phyloP scores from a whole-genome alignment of 2,888 invertebrate species.

The Cheilosia impressa region DNA sequence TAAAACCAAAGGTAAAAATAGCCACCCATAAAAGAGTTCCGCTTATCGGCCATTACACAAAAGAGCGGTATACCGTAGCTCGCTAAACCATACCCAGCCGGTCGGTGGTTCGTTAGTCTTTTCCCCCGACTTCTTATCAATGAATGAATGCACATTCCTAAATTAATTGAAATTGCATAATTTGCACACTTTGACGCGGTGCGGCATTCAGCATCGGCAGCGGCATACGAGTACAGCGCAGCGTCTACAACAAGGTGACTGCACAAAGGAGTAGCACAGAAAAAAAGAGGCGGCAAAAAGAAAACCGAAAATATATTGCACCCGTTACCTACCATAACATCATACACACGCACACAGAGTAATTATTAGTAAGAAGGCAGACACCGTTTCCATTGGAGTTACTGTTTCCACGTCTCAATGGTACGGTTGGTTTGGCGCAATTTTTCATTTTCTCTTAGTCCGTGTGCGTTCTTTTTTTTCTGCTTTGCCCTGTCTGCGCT shows the following conservation, averaged over 20 bases:
- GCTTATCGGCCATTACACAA: slow-evolving; percentile 18
- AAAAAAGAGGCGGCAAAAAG: slow-evolving; percentile 44
- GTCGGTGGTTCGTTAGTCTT: slow-evolving; percentile 56
- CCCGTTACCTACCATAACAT: slow-evolving; percentile 74
- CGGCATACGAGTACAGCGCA: too few relatives aligned
- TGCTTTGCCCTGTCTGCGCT: slow-evolving; percentile 32
- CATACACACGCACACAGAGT: slow-evolving; percentile 48
- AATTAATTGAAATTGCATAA: slow-evolving; percentile 72
- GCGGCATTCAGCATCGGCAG: not conserved
- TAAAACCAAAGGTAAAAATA: slow-evolving; percentile 29
- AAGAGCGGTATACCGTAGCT: not conserved
- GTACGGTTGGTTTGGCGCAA: slow-evolving; percentile 58
- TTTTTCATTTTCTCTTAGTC: slow-evolving; percentile 58
- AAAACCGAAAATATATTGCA: slow-evolving; percentile 62
- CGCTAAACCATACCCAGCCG: slow-evolving; percentile 8
- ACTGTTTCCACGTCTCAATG: slow-evolving; percentile 71
- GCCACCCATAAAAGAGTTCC: slow-evolving; percentile 16
- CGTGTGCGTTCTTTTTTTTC: slow-evolving; percentile 15
- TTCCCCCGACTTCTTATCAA: slow-evolving; percentile 58
- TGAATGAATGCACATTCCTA: slow-evolving; percentile 63
- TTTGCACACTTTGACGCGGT: slow-evolving; percentile 25
- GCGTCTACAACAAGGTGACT: slow-evolving; percentile 14
- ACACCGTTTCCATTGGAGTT: slow-evolving; percentile 68
- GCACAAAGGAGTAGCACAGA: slow-evolving; percentile 10
- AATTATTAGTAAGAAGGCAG: slow-evolving; percentile 65